These are phyloP conservation scores for Tanypteryx hageni DNA, from an alignment of 2,888 invertebrate genomes.

Conservation along the genomic window DNA sequence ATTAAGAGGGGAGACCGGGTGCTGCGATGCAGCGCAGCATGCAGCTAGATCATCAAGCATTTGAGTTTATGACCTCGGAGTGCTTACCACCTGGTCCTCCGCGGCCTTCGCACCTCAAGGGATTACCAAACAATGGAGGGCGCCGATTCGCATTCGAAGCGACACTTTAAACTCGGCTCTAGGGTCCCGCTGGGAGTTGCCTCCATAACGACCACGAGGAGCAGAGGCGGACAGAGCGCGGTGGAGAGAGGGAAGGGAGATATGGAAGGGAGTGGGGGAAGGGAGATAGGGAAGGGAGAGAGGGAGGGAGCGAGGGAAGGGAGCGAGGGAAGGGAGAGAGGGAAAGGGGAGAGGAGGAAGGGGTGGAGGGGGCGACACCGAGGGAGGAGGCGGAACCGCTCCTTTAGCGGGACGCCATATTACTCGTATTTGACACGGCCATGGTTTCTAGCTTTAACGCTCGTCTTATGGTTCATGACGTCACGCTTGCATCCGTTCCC, in stretches of 20 bases:
- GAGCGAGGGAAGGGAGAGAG: background rate
- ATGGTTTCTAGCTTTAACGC: background rate
- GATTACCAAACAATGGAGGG: background rate
- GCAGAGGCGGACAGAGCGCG: background rate
- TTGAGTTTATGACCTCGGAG: background rate
- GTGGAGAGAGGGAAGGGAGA: background rate
- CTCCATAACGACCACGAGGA: background rate
- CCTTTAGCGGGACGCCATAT: background rate
- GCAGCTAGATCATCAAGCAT: background rate
- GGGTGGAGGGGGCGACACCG: background rate
- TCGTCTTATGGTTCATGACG: background rate
- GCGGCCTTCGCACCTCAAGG: conserved; percentile 16
- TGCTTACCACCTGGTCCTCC: conserved; percentile 38
- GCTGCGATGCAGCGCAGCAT: too few relatives aligned
- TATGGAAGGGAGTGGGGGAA: background rate
- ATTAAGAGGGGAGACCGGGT: too few relatives aligned
- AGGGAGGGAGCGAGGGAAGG: too few relatives aligned
- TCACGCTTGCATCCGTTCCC: background rate
- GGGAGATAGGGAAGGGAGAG: background rate
- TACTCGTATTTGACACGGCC: background rate
- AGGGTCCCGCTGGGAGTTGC: conserved; percentile 30
- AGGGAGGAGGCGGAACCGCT: background rate
- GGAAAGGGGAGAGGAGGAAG: background rate
- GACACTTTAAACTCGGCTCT: conserved; percentile 37
- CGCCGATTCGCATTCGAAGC: conserved; percentile 23